A percentile compares a stretch with the other conserved stretches of the same genome.
phyloP scores from a whole-genome alignment of 53 echinoderm and acorn worm genomes.

The Patiria pectinifera region DNA sequence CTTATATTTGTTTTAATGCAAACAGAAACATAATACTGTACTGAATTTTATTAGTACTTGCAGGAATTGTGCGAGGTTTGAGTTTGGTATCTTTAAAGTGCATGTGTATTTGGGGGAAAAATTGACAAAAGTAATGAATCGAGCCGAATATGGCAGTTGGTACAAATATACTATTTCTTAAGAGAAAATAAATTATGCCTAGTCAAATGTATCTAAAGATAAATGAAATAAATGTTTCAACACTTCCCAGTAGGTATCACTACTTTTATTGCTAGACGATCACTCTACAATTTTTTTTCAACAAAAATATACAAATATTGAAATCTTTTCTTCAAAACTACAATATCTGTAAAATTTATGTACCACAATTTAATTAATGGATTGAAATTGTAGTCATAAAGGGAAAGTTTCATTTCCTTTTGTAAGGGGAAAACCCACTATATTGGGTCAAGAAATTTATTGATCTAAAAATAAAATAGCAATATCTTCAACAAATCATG shows the following conservation, averaged over 20 bases:
- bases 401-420: not conserved
- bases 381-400: no score
- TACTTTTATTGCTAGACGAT: not conserved
- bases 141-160: not conserved
- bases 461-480: not conserved
- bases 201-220: not conserved
- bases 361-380: no score
- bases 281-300: not conserved
- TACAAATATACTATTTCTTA: not conserved
- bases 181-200: not conserved
- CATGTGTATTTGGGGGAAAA: not conserved
- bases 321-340: not conserved
- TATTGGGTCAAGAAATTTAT: not conserved
- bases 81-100: not conserved
- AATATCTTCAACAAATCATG: not conserved
- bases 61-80: not conserved
- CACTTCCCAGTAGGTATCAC: not conserved
- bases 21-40: not conserved
- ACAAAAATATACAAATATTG: not conserved
- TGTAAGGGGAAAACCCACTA: not conserved
- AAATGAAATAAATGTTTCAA: not conserved
- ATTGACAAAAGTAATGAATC: not conserved
- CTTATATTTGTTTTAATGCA: not conserved
- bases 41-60: not conserved
- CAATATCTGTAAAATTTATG: not conserved